Evolutionary conservation across 2,797 vertebrate species (phyloP), one percentile per base, ranked within the genome.

Genomic region (Chloroceryle amazona): DNA sequence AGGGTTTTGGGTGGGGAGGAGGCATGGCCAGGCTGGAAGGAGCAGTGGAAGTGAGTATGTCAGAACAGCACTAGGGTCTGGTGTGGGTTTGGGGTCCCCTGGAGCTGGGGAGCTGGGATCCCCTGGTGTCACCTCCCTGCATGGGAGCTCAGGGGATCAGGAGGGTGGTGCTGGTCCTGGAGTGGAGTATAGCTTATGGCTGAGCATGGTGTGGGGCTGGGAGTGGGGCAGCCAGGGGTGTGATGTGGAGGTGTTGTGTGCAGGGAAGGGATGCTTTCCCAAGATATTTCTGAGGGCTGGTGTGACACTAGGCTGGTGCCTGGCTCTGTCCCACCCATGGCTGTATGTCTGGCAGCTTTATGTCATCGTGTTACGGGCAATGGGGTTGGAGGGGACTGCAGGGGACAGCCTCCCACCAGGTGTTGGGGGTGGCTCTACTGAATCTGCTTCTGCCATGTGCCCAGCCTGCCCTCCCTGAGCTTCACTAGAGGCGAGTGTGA

Each of bases 401-500:
- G 23, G 20, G 14, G 15, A 37, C 47, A 29, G 35, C 17, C 17
- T 87, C 35, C 9, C 49, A 13, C 29, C 0, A 3, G 17, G 28
- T 78, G 21, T 47, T 0, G 0, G 3, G 18, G 5, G 7, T 1
- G 4, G 18, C 33, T 85, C 19, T 83, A 11, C 60, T 3, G 5
- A 88, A 67, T 74, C 22, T 2, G 3, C 15, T 92, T n/a, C 25
- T 81, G 39, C 63, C 4, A 4, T 23, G 62, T 72, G 47, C 33
- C 37, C 41, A 76, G 14, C 16, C 21, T 86, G 41, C 72, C 37
- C 22, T 75, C 5, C 23, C 12, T 1, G 3, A 35, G n/a, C 51
- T 80, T 83, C 33, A 8, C 22, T 65, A 44, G 22, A 19, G 62
- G 57, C 3, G 5, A 54, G 7, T 0, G 1, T 83, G 67, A 80